Conservation (phyloP, 1,140 invertebrate genomes). For the Ips nitidus region DNA sequence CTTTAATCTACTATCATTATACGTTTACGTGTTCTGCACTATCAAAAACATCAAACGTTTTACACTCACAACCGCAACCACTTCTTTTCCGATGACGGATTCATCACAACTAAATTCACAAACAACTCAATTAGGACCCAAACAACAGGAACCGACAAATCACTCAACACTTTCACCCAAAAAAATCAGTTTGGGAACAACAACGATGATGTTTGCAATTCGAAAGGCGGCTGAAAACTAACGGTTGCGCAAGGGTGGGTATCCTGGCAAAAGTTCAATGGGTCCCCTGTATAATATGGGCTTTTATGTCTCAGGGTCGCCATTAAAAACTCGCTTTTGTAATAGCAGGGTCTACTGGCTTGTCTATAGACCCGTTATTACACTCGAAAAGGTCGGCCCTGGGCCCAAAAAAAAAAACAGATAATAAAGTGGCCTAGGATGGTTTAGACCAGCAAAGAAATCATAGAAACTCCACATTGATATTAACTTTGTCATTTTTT, state of each 20-base stretch:
- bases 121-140: too few relatives aligned
- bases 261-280: conserved; percentile 33
- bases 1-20: not conserved
- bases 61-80: too few relatives aligned
- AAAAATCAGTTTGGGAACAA: too few relatives aligned
- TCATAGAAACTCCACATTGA: too few relatives aligned
- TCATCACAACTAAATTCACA: too few relatives aligned
- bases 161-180: too few relatives aligned
- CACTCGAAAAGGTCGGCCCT: conserved; percentile 22
- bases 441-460: not conserved
- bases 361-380: conserved; percentile 47
- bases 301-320: conserved; percentile 46
- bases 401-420: not conserved
- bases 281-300: conserved; percentile 43
- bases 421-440: conserved; percentile 8
- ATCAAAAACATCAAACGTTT: too few relatives aligned
- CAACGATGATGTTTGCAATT: conserved; percentile 11
- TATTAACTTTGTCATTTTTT: too few relatives aligned
- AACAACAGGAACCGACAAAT: too few relatives aligned
- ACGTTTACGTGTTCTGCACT: too few relatives aligned
- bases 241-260: conserved; percentile 33
- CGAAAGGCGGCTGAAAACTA: conserved; percentile 27
- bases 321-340: conserved; percentile 52
- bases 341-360: conserved; percentile 45
- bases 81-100: too few relatives aligned